Base-by-base conservation (phyloP, 1,140 invertebrate species). In the Drosophila triauraria region DNA sequence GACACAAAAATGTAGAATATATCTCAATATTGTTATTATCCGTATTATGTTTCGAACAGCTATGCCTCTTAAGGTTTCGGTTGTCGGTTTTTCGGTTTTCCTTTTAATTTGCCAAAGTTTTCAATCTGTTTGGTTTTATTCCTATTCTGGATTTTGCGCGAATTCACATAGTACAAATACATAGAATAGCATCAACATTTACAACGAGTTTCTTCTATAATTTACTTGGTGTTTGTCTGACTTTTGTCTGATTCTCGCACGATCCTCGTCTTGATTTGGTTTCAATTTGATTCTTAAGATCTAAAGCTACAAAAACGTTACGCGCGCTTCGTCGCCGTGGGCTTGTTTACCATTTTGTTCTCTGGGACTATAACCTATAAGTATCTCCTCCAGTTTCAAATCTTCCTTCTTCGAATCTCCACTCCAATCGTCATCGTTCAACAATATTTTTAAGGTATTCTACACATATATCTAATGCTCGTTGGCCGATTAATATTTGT, bases 1-100 rank as follows among this genome's bases (percentile, higher is more conserved):
- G 72, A 87, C 76, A 88, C 83, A 81, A 83, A 83, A 80, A 64
- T 83, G 40, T 86, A 59, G 53, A 87, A 75, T 87, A 82, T 74
- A 46, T 82, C 48, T 56, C 54, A 67, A 70, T 84, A 57, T 70
- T 12, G 58, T 68, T 82, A 79, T 79, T 79, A 68, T 75, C 71
- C 40, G 42, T 81, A 69, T 86, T 53, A 68, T 51, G 56, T 44
- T 57, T 64, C 32, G 35, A 67, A 78, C 56, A 81, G 82, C 82
- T 78, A 74, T 78, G 82, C 82, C 71, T 61, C 43, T 60, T 57
- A 63, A 76, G 48, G 59, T 58, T 78, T 70, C 43, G 30, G 20
- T 44, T 51, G 38, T 38, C 30, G 53, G 50, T 54, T 56, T 56
- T 60, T 46, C 32, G 32, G 5, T 17, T 44, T 53, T 47, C 3